Percentiles rank a stretch among this genome's conserved stretches.
These are phyloP conservation scores for Stenurella melanura DNA, from an alignment of 2,888 invertebrate genomes.

Conservation along the genomic window DNA sequence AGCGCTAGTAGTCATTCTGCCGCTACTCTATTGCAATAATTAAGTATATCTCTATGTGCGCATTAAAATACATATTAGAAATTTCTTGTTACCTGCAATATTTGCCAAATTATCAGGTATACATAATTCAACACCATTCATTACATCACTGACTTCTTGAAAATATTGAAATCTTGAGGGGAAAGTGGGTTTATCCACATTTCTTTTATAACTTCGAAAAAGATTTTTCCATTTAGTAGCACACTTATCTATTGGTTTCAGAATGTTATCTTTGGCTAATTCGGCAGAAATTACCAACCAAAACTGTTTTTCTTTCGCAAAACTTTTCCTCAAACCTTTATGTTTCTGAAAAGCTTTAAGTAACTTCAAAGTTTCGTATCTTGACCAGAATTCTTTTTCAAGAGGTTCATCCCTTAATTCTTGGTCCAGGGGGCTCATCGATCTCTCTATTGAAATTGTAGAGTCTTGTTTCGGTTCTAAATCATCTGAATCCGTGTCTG, in stretches of 20 bases:
- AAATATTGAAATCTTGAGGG: conserved; percentile 34
- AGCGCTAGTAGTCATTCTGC: too few species aligned
- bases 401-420: not conserved
- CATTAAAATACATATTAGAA: too few species aligned
- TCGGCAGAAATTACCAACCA: conserved; percentile 30
- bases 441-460: not conserved
- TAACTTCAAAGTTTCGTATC: conserved; percentile 39
- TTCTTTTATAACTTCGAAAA: conserved; percentile 37
- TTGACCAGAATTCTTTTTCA: conserved; percentile 41
- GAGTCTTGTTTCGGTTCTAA: conserved; percentile 1
- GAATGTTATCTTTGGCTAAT: conserved; percentile 32
- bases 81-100: conserved; percentile 6
- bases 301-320: conserved; percentile 37
- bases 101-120: conserved; percentile 1
- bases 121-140: conserved; percentile 31
- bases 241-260: conserved; percentile 36
- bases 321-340: conserved; percentile 20
- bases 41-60: too few species aligned
- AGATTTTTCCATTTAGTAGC: conserved; percentile 44
- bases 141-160: conserved; percentile 35
- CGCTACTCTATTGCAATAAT: too few species aligned
- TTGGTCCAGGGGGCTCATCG: not conserved
- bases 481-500: conserved; percentile 25
- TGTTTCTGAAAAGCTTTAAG: conserved; percentile 35
- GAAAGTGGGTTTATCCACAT: conserved; percentile 12